Evolutionary conservation across 2,888 invertebrate genomes (phyloP), one percentile per base, ranked within the genome.

Genomic region (Ormyrus thymus): DNA sequence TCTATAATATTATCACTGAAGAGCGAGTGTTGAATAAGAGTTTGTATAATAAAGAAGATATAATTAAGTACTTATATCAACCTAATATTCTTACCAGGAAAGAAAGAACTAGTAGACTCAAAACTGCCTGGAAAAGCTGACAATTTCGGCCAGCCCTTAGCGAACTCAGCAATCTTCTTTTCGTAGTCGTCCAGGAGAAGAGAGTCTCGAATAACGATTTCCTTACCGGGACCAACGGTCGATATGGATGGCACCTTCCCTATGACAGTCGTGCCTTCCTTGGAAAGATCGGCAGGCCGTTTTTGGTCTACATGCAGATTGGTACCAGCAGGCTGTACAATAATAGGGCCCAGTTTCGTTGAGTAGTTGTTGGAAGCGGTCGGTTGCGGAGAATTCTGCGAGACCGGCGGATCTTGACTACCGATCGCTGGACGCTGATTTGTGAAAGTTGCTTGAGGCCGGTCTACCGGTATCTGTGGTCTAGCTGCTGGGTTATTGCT

Each of bases 101-200:
- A 81, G 7, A 43, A 53, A 7, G 81, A 78, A 48, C 72, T 69
- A 6, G 56, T 55, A n/a, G 56, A 51, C 1, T 76, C 76, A 10
- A 81, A 59, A 0, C 77, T 43, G 62, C 74, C 78, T 4, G 80
- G 80, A 48, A 76, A 53, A 53, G 56, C 75, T 0, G 73, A 80
- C 15, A 83, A 68, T 13, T 81, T 82, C 0, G 89, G 87, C 89
- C 89, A 89, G 5, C 77, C 83, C 59, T 86, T 88, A 0, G 87
- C 85, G n/a, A 89, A 83, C 7, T 87, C 88, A 3, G 85, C 82
- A 2, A 89, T 70, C 65, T 85, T 86, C 59, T 82, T 84, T 6
- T 87, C 85, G 56, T 89, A 89, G 7, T 89, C 87, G 45, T 86
- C 87, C 15, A 89, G 61, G 1, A 84, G 76, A 0, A 89, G 72